A percentile compares a stretch with the other conserved stretches of the same genome.
These are phyloP conservation scores for Amphilophus citrinellus DNA, from an alignment of 2,113 vertebrate genomes.

Conservation along the genomic window DNA sequence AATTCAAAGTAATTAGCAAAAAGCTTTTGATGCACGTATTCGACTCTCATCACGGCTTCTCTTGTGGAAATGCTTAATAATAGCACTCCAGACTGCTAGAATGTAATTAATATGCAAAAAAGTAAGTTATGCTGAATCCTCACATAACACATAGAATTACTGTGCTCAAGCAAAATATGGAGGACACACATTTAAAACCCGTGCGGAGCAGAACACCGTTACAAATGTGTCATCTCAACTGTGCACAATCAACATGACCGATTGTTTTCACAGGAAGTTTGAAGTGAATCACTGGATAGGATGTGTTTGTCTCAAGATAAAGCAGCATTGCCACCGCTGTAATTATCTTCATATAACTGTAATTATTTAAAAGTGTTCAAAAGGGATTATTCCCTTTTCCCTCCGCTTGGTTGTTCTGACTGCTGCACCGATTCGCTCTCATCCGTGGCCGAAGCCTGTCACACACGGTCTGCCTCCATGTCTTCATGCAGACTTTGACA, in stretches of 20 bases:
- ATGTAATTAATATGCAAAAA: conserved; percentile 69
- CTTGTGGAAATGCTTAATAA: conserved; percentile 50
- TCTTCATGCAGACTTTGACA: conserved; percentile 76
- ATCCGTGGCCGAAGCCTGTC: conserved; percentile 51
- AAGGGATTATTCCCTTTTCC: conserved; percentile 71
- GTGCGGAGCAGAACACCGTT: conserved; percentile 64
- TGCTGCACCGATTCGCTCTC: conserved; percentile 43
- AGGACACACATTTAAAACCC: conserved; percentile 51
- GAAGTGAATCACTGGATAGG: conserved; percentile 77
- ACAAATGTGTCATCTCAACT: conserved; percentile 68
- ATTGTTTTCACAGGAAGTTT: conserved; percentile 79
- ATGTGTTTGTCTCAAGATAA: conserved; percentile 74
- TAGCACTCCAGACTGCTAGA: conserved; percentile 32
- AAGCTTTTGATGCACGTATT: conserved; percentile 52
- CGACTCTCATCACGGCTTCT: conserved; percentile 44
- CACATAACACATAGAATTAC: conserved; percentile 32
- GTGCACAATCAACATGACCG: conserved; percentile 73
- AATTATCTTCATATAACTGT: conserved; percentile 82
- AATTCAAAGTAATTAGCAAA: conserved; percentile 62
- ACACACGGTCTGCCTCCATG: conserved; percentile 51
- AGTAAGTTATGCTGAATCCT: conserved; percentile 61
- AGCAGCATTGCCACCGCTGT: conserved; percentile 70
- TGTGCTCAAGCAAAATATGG: conserved; percentile 40
- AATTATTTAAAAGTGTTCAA: conserved; percentile 81
- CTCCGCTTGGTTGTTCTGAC: conserved; percentile 33